Conservation (phyloP, 2,113 vertebrate genomes). For the Eira barbara region DNA sequence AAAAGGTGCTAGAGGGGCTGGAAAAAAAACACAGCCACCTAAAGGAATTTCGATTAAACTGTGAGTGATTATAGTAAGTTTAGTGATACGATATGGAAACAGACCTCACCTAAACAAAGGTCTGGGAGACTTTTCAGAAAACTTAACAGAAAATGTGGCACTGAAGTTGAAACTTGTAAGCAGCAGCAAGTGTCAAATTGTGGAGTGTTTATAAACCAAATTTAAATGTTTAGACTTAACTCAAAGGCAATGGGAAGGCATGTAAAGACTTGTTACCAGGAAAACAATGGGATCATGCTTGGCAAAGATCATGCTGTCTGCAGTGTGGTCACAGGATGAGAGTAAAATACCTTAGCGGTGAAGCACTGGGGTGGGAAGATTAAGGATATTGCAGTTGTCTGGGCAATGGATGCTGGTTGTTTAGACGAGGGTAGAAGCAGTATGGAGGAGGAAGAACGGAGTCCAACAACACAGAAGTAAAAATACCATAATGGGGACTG, state of each 20-base stretch:
- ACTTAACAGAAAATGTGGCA: neutral
- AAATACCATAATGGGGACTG: neutral
- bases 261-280: slow-evolving; percentile 5
- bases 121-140: neutral
- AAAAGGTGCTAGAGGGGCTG: neutral
- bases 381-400: neutral
- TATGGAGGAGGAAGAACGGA: neutral
- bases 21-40: neutral
- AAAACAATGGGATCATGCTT: neutral
- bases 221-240: neutral
- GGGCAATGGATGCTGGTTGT: neutral
- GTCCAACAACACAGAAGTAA: neutral
- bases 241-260: neutral
- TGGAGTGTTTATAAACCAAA: neutral
- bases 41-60: neutral
- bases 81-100: neutral
- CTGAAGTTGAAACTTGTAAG: neutral
- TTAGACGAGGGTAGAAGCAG: neutral
- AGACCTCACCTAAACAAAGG: neutral
- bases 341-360: neutral
- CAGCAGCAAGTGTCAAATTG: neutral
- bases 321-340: neutral
- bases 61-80: neutral
- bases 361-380: neutral
- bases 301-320: neutral